phyloP scores from a whole-genome alignment of 2,888 invertebrate genomes.

The Panorpa germanica region DNA sequence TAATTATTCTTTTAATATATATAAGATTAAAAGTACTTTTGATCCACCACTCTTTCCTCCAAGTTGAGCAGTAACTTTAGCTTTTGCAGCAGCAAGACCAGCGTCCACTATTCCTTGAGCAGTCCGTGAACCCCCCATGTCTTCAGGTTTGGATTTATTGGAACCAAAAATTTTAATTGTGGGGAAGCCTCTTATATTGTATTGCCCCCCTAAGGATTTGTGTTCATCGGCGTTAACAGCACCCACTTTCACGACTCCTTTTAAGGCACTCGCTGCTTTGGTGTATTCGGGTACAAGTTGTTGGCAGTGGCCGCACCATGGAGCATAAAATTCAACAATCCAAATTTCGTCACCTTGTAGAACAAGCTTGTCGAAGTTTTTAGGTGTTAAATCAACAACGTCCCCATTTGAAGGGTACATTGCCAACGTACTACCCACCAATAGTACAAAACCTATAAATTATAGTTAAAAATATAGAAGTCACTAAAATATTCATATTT shows the following conservation, averaged over 20 bases:
- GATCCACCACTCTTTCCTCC: slow-evolving; percentile 34
- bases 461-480: no score
- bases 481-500: no score
- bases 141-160: slow-evolving; percentile 64
- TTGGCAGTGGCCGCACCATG: slow-evolving; percentile 92
- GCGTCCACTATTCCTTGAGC: slow-evolving; percentile 76
- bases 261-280: slow-evolving; percentile 81
- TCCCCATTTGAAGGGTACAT: slow-evolving; percentile 52
- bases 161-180: slow-evolving; percentile 87
- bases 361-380: slow-evolving; percentile 75
- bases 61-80: slow-evolving; percentile 49
- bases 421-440: slow-evolving; percentile 17
- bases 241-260: slow-evolving; percentile 89
- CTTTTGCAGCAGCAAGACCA: slow-evolving; percentile 57
- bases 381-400: slow-evolving; percentile 70
- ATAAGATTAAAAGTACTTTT: slow-evolving; percentile 1
- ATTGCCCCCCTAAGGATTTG: slow-evolving; percentile 59
- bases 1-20: background rate
- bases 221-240: slow-evolving; percentile 86
- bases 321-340: slow-evolving; percentile 93
- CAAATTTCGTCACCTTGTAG: slow-evolving; percentile 71
- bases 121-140: slow-evolving; percentile 69
- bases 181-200: slow-evolving; percentile 80
- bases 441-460: slow-evolving; percentile 9
- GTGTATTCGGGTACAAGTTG: slow-evolving; percentile 81